Conservation (phyloP, 2,113 vertebrate genomes). For the Phylloscopus whistleri region DNA sequence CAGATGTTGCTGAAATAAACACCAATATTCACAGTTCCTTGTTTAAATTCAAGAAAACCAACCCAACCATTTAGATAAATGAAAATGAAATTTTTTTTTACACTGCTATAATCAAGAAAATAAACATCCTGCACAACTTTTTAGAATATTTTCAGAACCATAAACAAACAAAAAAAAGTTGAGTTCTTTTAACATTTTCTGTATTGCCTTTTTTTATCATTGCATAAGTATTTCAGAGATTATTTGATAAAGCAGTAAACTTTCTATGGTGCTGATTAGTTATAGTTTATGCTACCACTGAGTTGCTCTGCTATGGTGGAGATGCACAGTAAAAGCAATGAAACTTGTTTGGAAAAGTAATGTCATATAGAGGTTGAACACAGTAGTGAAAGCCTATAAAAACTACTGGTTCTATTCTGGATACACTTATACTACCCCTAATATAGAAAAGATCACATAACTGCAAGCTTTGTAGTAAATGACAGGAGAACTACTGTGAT, state of each 20-base stretch:
- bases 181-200: not conserved
- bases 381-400: not conserved
- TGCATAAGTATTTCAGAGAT: not conserved
- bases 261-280: not conserved
- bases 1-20: not conserved
- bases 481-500: not conserved
- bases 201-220: not conserved
- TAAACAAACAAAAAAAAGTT: not conserved
- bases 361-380: not conserved
- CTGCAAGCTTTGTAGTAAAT: not conserved
- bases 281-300: not conserved
- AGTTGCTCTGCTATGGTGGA: not conserved
- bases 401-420: not conserved
- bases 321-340: not conserved
- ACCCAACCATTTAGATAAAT: not conserved
- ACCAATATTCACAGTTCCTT: not conserved
- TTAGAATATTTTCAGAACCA: not conserved
- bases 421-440: not conserved
- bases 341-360: not conserved
- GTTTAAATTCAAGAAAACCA: not conserved
- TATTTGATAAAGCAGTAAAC: not conserved
- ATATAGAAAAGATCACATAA: not conserved
- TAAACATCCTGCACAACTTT: not conserved
- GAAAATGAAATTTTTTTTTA: not conserved
- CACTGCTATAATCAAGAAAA: not conserved